Base-by-base conservation (phyloP, 2,797 vertebrate species). In the Poecile montanus region DNA sequence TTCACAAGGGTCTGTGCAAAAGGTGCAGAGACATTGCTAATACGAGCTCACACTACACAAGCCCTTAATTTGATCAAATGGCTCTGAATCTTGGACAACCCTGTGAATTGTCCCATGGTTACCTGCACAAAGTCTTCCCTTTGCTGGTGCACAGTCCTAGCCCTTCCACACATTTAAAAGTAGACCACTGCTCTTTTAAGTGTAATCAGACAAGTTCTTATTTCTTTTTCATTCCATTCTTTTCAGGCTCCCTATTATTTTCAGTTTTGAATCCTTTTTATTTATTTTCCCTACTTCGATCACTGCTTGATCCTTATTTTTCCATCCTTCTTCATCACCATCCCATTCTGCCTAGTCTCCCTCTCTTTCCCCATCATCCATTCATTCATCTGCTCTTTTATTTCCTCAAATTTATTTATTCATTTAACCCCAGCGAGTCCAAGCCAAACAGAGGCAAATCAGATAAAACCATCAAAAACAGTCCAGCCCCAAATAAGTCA, bases 401-500 rank as follows among this genome's bases (percentile, higher is more conserved):
- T 66, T 82, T 79, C 67, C 84, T 87, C 65, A 36, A 26, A 77
- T 67, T 62, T 88, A 74, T 84, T 94, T 89, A 74, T 90, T 94
- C 53, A 85, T 85, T 93, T 85, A 95, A 47, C 50, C 63, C 25
- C 77, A 92, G 60, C 0, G 2, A 93, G 26, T 48, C 67, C 66
- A 34, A 95, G 67, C 53, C 81, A 93, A 94, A 82, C 23, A 89
- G 72, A 91, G 85, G 75, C 78, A 95, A 94, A 93, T 91, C 91
- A 91, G 78, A 92, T 85, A 74, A 93, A 94, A 72, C 83, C 14
- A 93, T 87, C 86, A 93, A 77, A 91, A 95, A 56, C 63, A 88
- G 94, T 58, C 83, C 86, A 82, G 68, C 20, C 72, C 84, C 90
- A 93, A 87, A 77, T 94, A 88, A 87, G 71, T 61, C 57, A 79